Percentiles rank a stretch among this genome's conserved stretches.
Conservation (phyloP, 1,140 invertebrate species). For the Papilio aristodemus region DNA sequence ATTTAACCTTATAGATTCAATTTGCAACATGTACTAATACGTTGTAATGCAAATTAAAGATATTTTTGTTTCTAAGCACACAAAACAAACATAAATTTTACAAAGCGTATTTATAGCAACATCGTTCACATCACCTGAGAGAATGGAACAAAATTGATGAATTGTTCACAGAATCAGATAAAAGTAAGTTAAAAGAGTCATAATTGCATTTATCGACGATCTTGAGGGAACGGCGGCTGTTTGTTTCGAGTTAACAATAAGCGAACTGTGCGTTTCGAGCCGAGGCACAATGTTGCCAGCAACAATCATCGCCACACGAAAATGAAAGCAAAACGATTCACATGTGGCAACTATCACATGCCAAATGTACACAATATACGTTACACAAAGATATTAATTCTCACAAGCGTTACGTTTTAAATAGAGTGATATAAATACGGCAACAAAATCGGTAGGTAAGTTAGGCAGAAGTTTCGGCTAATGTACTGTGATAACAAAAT, state of each 20-base stretch:
- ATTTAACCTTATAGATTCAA: conserved; percentile 10
- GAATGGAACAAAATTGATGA: conserved; percentile 35
- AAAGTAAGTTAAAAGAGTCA: conserved; percentile 48
- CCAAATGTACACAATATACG: neutral
- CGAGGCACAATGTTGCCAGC: conserved; percentile 42
- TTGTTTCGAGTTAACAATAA: conserved; percentile 54
- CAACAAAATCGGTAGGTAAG: no score
- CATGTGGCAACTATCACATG: conserved; percentile 10
- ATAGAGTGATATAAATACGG: neutral
- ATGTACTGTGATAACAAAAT: neutral
- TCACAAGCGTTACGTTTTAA: neutral
- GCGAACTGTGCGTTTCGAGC: conserved; percentile 38
- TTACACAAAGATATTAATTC: conserved; percentile 1
- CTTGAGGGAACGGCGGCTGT: conserved; percentile 50
- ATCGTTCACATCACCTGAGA: conserved; percentile 33
- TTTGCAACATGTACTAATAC: neutral
- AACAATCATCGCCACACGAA: conserved; percentile 37
- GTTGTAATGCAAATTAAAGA: no score
- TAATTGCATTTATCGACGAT: conserved; percentile 55
- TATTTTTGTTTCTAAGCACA: neutral
- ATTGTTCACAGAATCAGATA: conserved; percentile 49
- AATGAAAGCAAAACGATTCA: conserved; percentile 42
- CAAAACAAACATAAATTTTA: neutral
- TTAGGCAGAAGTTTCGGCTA: no score
- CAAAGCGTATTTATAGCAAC: conserved; percentile 5